Conservation (phyloP, 2,113 vertebrate species). For the Phaethon lepturus region DNA sequence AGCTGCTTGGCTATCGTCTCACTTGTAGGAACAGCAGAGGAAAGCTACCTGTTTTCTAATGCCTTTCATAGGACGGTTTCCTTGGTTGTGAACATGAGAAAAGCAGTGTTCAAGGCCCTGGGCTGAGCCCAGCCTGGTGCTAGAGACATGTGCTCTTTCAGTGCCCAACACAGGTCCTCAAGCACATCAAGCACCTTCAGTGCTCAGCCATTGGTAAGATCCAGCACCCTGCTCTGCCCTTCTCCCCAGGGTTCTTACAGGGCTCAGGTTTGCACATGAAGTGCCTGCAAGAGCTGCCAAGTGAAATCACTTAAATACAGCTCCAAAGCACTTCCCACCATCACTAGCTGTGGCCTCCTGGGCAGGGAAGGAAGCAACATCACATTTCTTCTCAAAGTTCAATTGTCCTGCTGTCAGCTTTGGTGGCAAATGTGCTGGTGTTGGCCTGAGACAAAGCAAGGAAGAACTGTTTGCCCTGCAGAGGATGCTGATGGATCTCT, state of each 20-base stretch:
- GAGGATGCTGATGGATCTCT: neutral
- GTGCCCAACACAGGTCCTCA: neutral
- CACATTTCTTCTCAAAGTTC: neutral
- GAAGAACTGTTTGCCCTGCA: neutral
- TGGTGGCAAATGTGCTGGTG: neutral
- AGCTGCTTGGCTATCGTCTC: neutral
- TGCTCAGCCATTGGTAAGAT: neutral
- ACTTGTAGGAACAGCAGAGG: neutral
- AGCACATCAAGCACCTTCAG: neutral
- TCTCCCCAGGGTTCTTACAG: neutral
- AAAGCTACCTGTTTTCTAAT: neutral
- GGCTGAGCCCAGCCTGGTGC: neutral
- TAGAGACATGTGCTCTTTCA: neutral
- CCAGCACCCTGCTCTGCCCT: neutral
- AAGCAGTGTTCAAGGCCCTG: neutral
- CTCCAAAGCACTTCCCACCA: neutral
- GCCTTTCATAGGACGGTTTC: neutral
- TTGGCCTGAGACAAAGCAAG: neutral
- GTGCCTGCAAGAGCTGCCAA: neutral
- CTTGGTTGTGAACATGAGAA: neutral
- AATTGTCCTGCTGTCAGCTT: neutral
- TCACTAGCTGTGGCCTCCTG: neutral
- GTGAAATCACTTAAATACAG: neutral
- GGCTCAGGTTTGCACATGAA: neutral
- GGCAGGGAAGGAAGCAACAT: neutral